These are phyloP conservation scores for Drosophila mercatorum DNA, from an alignment of 2,888 invertebrate species.

Conservation along the genomic window DNA sequence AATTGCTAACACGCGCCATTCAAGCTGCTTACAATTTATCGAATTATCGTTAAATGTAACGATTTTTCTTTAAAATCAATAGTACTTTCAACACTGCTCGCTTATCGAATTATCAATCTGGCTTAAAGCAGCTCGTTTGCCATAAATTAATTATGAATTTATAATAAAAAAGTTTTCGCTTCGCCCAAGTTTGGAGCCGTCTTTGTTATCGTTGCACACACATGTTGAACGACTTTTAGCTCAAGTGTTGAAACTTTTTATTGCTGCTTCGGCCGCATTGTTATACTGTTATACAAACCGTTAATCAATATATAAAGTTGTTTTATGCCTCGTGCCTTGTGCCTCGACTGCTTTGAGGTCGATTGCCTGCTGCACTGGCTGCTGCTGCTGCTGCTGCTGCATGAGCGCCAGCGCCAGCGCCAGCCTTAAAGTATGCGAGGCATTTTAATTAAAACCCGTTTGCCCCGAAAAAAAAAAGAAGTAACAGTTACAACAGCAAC, in stretches of 20 bases:
- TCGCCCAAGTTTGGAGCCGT: slow-evolving; percentile 19
- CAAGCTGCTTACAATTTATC: background rate
- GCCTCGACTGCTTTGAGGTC: slow-evolving; percentile 38
- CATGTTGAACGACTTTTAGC: slow-evolving; percentile 10
- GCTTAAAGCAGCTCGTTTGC: slow-evolving; percentile 12
- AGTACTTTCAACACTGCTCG: background rate
- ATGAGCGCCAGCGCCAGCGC: slow-evolving; percentile 20
- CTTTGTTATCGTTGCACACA: slow-evolving; percentile 11
- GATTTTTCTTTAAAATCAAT: background rate
- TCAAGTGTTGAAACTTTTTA: slow-evolving; percentile 28
- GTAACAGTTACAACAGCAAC: slow-evolving; percentile 9
- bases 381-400: background rate
- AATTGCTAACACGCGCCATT: background rate
- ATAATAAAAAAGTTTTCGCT: slow-evolving; percentile 23
- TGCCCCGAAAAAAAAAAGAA: slow-evolving; percentile 22
- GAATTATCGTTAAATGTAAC: background rate
- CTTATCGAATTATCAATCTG: background rate
- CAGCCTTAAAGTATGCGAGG: slow-evolving; percentile 67
- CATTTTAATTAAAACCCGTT: slow-evolving; percentile 72
- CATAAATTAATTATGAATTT: slow-evolving; percentile 38
- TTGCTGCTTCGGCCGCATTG: background rate
- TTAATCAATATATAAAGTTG: slow-evolving; percentile 47
- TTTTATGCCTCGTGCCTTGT: slow-evolving; percentile 2
- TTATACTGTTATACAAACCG: slow-evolving; percentile 25
- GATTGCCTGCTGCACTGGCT: slow-evolving; percentile 38